A percentile compares a stretch with the other conserved stretches of the same genome.
phyloP scores from a whole-genome alignment of 1,140 invertebrate genomes.

The Neodiprion pinetum region DNA sequence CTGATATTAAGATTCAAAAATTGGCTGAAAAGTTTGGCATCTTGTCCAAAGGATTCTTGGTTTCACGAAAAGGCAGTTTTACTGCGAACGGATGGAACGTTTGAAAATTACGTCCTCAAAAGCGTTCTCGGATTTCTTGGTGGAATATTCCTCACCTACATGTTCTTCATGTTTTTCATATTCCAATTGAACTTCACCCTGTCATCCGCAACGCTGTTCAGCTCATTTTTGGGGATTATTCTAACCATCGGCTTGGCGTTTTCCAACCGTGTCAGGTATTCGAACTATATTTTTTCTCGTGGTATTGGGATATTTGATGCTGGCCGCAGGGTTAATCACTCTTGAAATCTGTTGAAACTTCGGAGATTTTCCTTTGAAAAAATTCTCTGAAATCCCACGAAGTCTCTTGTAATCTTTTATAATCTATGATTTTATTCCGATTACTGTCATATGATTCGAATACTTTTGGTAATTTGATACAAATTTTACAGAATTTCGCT shows the following conservation, averaged over 20 bases:
- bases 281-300: background rate
- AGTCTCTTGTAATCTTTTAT: too few relatives aligned
- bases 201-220: constrained; percentile 65
- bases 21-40: constrained; percentile 44
- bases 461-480: too few relatives aligned
- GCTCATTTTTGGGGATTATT: constrained; percentile 67
- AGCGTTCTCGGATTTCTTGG: constrained; percentile 68
- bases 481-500: too few relatives aligned
- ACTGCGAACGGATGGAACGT: constrained; percentile 63
- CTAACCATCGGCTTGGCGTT: constrained; percentile 73
- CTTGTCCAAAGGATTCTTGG: constrained; percentile 50
- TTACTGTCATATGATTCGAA: too few relatives aligned
- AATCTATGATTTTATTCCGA: too few relatives aligned
- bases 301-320: background rate
- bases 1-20: constrained; percentile 52
- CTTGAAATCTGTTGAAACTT: too few relatives aligned
- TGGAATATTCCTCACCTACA: constrained; percentile 69
- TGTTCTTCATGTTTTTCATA: constrained; percentile 71
- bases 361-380: too few relatives aligned
- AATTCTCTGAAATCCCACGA: too few relatives aligned
- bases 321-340: too few relatives aligned
- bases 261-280: constrained; percentile 68
- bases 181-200: constrained; percentile 68
- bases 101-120: constrained; percentile 68
- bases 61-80: constrained; percentile 54